Base-by-base conservation (phyloP, 2,797 vertebrate genomes). In the Margarornis squamiger region DNA sequence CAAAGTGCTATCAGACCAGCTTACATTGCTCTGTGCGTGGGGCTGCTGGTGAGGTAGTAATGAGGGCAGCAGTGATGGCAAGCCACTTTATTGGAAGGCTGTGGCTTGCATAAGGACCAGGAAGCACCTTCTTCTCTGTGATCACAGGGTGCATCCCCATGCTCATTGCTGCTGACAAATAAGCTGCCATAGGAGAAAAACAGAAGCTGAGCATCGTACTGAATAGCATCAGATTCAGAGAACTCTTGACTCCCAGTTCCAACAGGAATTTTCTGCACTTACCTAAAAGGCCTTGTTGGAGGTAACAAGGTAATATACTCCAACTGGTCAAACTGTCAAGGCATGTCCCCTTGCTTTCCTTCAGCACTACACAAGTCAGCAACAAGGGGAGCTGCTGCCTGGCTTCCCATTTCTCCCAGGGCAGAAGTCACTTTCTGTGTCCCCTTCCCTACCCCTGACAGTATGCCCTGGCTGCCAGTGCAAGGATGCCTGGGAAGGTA, bases 281-380 rank as follows among this genome's bases (percentile, higher is more conserved):
- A 20, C 14, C 39, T n/a, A 36, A 14, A 58, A 63, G 49, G 14
- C 16, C 62, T 52, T 43, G 15, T 12, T 48, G 66, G 41, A 87
- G 10, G 23, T 61, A 46, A 36, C 3, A 29, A 57, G 15, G 41
- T 43, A 32, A 12, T 13, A 5, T 22, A 36, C 3, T 72, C 52
- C 34, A 75, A 18, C 3, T 57, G n/a, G 2, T 32, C 0, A 4
- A n/a, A n/a, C 21, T 39, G n/a, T 22, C 1, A 1, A 63, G 48
- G 63, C 14, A 1, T 5, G 34, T n/a, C 9, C 15, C 32, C 13
- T 73, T 32, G 32, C 26, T 4, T 18, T 38, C 24, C 61, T 41
- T 61, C 48, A 74, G 19, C 36, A 14, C 19, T 16, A 17, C 55
- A 10, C 12, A 49, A 68, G 62, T 20, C 62, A 66, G 43, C 24